Conservation (phyloP, 2,888 invertebrate species). For the Dione vanillae region DNA sequence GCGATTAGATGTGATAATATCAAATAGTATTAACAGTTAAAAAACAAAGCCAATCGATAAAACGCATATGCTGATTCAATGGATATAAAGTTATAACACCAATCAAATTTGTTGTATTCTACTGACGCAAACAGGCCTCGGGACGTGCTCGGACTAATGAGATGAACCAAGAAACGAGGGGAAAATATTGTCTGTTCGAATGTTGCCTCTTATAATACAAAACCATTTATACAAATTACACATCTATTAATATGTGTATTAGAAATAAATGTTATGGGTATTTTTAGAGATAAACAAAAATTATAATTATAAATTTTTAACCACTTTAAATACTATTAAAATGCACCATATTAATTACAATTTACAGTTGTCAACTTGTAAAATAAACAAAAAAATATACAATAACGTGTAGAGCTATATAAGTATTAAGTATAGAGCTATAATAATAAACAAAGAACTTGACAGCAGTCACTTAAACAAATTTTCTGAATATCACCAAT, state of each 20-base stretch:
- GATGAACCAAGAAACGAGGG: constrained; percentile 9
- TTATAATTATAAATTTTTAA: background rate
- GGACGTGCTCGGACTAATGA: constrained; percentile 55
- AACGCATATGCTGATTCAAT: background rate
- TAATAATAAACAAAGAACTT: too few relatives aligned
- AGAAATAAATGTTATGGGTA: background rate
- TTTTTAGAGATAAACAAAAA: background rate
- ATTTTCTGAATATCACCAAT: too few relatives aligned
- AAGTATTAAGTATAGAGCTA: too few relatives aligned
- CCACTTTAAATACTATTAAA: background rate
- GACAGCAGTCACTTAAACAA: too few relatives aligned
- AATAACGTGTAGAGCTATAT: too few relatives aligned
- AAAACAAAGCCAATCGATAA: constrained; percentile 3
- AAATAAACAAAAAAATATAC: too few relatives aligned
- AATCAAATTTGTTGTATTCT: constrained; percentile 32
- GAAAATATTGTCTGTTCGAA: background rate
- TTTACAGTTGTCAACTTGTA: too few relatives aligned
- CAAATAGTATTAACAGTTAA: background rate
- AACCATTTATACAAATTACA: too few relatives aligned
- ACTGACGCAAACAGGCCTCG: constrained; percentile 45
- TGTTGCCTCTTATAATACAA: background rate
- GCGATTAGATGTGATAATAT: background rate
- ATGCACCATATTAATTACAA: background rate
- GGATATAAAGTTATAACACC: constrained; percentile 16
- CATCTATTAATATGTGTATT: background rate